A percentile compares a stretch with the other conserved stretches of the same genome.
Evolutionary conservation across 1,140 invertebrate genomes (phyloP).

Genomic region (Pachyrhynchus sulphureomaculatus): DNA sequence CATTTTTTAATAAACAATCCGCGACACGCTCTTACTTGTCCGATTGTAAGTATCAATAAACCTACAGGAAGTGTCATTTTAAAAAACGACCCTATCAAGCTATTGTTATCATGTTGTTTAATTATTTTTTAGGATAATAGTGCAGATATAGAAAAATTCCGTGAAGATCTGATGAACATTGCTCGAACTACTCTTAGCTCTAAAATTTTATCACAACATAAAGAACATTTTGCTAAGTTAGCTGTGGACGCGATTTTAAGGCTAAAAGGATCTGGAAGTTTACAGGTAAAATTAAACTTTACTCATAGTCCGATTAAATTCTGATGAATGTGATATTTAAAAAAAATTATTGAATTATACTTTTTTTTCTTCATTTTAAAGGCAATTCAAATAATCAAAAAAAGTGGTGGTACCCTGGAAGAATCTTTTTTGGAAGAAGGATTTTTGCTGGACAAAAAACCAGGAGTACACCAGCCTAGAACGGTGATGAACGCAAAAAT

Average conservation of each 20-base stretch:
- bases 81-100: no score
- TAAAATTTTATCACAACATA: conserved; percentile 97
- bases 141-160: conserved; percentile 74
- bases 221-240: conserved; percentile 94
- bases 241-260: conserved; percentile 94
- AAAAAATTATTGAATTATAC: neutral
- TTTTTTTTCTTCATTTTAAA: conserved; percentile 12
- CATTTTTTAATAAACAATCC: no score
- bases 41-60: no score
- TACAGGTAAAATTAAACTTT: conserved; percentile 49
- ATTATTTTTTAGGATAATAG: conserved; percentile 75
- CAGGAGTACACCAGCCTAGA: conserved; percentile 87
- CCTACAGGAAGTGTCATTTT: no score
- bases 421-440: conserved; percentile 99
- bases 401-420: conserved; percentile 72
- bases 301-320: neutral
- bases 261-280: conserved; percentile 92
- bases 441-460: conserved; percentile 96
- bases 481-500: conserved; percentile 91
- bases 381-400: conserved; percentile 56
- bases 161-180: conserved; percentile 93
- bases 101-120: no score
- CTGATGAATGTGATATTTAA: no score
- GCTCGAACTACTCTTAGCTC: conserved; percentile 97
- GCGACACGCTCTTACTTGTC: no score